phyloP scores from a whole-genome alignment of 2,797 vertebrate species.

The Tolypeutes matacus region DNA sequence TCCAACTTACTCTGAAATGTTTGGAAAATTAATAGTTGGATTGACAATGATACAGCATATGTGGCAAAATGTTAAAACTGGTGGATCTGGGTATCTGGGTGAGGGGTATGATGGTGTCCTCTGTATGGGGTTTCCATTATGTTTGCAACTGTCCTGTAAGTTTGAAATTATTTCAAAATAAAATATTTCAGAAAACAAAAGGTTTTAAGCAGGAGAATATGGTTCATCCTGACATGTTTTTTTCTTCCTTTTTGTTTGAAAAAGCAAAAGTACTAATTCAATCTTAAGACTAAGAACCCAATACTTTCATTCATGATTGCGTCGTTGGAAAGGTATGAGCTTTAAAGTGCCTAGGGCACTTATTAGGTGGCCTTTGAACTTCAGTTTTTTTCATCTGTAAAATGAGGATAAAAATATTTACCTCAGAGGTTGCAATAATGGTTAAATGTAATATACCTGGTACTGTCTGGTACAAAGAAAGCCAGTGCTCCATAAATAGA shows the following conservation, averaged over 20 bases:
- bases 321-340: not conserved
- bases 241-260: not conserved
- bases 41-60: too few relatives aligned
- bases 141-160: too few relatives aligned
- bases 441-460: not conserved
- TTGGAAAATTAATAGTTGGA: too few relatives aligned
- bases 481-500: not conserved
- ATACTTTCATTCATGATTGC: not conserved
- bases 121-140: too few relatives aligned
- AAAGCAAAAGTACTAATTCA: constrained; percentile 14
- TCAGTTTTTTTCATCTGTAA: constrained; percentile 49
- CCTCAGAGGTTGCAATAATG: not conserved
- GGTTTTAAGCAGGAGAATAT: not conserved
- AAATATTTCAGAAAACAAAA: too few relatives aligned
- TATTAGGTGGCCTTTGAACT: not conserved
- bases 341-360: not conserved
- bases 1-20: too few relatives aligned
- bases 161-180: too few relatives aligned
- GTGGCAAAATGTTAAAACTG: too few relatives aligned
- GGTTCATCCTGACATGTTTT: not conserved
- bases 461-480: not conserved
- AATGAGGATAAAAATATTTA: not conserved
- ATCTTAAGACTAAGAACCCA: not conserved
- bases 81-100: too few relatives aligned
- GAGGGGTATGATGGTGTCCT: too few relatives aligned